These are phyloP conservation scores for Leistus spinibarbis DNA, from an alignment of 2,888 invertebrate genomes.

Conservation along the genomic window DNA sequence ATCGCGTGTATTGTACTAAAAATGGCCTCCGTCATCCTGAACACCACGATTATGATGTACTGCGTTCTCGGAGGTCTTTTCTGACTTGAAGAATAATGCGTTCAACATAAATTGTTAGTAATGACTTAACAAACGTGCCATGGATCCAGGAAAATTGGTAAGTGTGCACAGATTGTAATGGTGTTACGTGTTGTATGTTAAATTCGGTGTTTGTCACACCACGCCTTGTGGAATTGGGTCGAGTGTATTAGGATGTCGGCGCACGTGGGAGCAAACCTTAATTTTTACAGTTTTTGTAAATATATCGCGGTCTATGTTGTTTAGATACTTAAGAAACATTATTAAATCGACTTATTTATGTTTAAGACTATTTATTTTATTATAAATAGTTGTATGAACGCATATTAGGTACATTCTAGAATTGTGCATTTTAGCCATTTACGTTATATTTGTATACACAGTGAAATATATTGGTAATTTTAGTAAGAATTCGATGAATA, in stretches of 20 bases:
- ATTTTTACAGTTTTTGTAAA: slow-evolving; percentile 26
- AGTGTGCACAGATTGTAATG: neutral
- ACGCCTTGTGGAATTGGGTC: slow-evolving; percentile 32
- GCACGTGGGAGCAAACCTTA: slow-evolving; percentile 40
- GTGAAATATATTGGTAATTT: no score
- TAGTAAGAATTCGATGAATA: no score
- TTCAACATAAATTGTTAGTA: slow-evolving; percentile 36
- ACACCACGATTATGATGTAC: slow-evolving; percentile 35
- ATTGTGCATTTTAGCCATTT: neutral
- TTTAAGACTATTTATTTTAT: neutral
- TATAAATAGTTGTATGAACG: neutral
- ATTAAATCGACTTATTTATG: neutral
- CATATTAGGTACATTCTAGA: neutral
- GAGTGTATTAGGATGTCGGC: slow-evolving; percentile 16
- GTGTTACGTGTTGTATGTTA: neutral
- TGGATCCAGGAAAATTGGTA: slow-evolving; percentile 38
- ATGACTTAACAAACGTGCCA: slow-evolving; percentile 40
- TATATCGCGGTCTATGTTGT: neutral
- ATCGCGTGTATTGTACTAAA: slow-evolving; percentile 14
- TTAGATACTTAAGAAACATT: neutral
- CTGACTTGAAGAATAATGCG: slow-evolving; percentile 38
- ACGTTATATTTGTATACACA: no score
- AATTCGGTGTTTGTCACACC: slow-evolving; percentile 12
- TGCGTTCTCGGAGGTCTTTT: slow-evolving; percentile 33
- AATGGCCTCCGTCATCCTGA: slow-evolving; percentile 36